Percentiles rank a stretch among this genome's conserved stretches.
These are phyloP conservation scores for Ara ararauna DNA, from an alignment of 2,797 vertebrate genomes.

Conservation along the genomic window DNA sequence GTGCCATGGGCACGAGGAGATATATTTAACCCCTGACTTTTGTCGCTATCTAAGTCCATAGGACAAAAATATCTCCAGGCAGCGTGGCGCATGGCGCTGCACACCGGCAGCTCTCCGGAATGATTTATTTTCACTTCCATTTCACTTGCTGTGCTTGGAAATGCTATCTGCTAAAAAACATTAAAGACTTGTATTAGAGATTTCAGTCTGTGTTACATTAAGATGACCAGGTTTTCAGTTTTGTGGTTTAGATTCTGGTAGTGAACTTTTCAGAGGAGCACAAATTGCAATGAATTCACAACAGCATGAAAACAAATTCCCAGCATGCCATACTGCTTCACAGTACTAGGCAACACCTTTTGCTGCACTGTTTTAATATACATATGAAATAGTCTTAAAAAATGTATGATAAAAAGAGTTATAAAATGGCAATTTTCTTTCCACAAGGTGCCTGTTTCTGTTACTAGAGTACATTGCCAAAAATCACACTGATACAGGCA, in stretches of 20 bases:
- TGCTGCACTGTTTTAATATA: background rate
- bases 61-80: constrained; percentile 12
- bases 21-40: constrained; percentile 7
- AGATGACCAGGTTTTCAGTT: background rate
- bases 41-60: background rate
- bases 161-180: background rate
- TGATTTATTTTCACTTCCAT: background rate
- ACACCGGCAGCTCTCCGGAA: background rate
- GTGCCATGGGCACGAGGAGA: background rate
- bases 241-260: background rate
- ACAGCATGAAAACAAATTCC: background rate
- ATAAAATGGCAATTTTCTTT: background rate
- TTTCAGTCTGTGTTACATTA: background rate
- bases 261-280: background rate
- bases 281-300: background rate
- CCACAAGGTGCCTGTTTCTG: background rate
- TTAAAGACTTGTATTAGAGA: background rate
- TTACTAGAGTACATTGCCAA: background rate
- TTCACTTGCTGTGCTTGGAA: background rate
- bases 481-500: background rate
- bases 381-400: background rate
- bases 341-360: background rate
- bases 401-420: background rate
- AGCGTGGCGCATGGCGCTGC: background rate
- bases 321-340: background rate